Percentiles rank a stretch among this genome's conserved stretches.
Evolutionary conservation across 2,888 invertebrate species (phyloP).

Genomic region (Operophtera brumata): DNA sequence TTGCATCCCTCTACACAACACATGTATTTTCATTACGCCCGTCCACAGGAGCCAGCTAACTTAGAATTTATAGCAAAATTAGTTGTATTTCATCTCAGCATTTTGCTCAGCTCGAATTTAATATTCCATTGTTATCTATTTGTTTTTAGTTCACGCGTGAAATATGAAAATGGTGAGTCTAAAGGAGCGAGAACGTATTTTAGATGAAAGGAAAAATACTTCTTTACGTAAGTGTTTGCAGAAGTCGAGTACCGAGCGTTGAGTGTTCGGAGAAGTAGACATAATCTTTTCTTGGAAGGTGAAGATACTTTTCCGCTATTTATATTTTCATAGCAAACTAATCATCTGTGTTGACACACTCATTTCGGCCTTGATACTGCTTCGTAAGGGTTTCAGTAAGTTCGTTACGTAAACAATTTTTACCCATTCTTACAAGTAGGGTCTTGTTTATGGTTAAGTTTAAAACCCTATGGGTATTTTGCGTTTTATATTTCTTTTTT

Average conservation of each 20-base stretch:
- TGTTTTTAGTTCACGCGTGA: constrained; percentile 17
- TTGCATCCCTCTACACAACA: constrained; percentile 4
- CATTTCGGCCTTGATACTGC: neutral
- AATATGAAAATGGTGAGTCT: constrained; percentile 14
- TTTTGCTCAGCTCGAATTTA: constrained; percentile 37
- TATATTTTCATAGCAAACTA: constrained; percentile 18
- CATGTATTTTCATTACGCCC: constrained; percentile 51
- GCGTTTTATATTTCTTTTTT: no score
- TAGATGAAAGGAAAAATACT: constrained; percentile 8
- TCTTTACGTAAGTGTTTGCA: constrained; percentile 19
- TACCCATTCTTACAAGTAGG: no score
- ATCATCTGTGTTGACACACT: constrained; percentile 21
- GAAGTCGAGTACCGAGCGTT: constrained; percentile 10
- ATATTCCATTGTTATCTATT: constrained; percentile 35
- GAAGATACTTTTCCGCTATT: constrained; percentile 21
- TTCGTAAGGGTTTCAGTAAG: neutral
- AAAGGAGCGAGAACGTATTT: constrained; percentile 7
- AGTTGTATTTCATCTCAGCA: constrained; percentile 42
- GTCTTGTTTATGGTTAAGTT: no score
- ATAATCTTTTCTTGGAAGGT: constrained; percentile 17
- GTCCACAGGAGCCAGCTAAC: constrained; percentile 40
- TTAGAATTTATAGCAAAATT: constrained; percentile 50
- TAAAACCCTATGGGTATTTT: no score
- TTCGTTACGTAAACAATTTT: no score
- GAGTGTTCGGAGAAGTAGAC: constrained; percentile 21